Evolutionary conservation across 2,888 invertebrate genomes (phyloP), one percentile per base, ranked within the genome.

Genomic region (Helleia helle): DNA sequence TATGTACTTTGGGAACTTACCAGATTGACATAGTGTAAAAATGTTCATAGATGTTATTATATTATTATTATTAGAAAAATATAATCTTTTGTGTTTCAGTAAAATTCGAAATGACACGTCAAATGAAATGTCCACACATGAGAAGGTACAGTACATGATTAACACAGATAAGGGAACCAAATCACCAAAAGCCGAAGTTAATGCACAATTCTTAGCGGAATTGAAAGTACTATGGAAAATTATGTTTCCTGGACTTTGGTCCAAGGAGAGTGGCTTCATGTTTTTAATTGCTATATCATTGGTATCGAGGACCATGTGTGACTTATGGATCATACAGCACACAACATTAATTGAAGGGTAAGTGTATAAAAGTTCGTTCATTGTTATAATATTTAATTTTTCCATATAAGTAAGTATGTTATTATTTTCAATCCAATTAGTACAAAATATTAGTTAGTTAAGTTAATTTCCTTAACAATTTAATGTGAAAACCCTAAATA

Each of bases 301-400:
- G 28, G 87, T 97, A 13, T 91, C 94, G 1, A 87, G 98, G 53
- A 97, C 99, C 0, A 88, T 96, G 52, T 97, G 97, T 63, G 99
- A 99, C 76, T 88, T 99, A 39, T 99, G 97, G 97, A 91, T 99
- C 86, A 99, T 99, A 55, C 93, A 95, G 62, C 95, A 94, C 67
- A 94, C 95, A 7, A 99, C 99, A 1, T 87, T 93, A 41, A 91
- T 99, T 55, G 99, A 99, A 87, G 95, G 94, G 93, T 92, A 69
- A 79, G 80, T 58, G 1, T 9, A 13, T 14, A 43, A 8, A 13
- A 15, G 14, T 17, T 2, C 22, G 22, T 3, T 2, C 13, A 3
- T 27, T 27, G 1, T 5, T 24, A 2, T n/a, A n/a, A n/a, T n/a
- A n/a, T n/a, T n/a, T n/a, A n/a, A n/a, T n/a, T n/a, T n/a, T n/a